Conservation (phyloP, 2,888 invertebrate genomes). For the Prosapia bicincta region DNA sequence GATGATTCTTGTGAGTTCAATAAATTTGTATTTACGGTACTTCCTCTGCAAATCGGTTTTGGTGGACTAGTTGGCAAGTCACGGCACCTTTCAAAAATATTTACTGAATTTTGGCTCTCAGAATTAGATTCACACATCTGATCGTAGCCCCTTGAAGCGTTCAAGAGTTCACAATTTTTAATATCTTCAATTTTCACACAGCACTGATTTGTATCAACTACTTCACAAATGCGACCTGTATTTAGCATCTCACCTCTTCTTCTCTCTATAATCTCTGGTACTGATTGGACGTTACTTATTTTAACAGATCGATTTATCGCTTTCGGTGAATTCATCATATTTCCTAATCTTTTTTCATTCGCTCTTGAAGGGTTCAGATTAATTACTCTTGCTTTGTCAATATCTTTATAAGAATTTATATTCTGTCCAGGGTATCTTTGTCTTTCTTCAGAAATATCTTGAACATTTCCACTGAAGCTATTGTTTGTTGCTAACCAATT, state of each 20-base stretch:
- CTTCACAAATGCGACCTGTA: background rate
- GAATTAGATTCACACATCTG: background rate
- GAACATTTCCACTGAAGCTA: background rate
- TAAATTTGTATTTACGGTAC: conserved; percentile 12
- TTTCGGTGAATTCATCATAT: conserved; percentile 21
- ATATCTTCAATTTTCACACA: conserved; percentile 5
- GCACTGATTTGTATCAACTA: background rate
- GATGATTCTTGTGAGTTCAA: conserved; percentile 6
- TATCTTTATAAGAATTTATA: conserved; percentile 17
- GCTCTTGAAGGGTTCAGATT: conserved; percentile 5
- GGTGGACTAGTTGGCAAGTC: conserved; percentile 15
- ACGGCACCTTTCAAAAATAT: conserved; percentile 6
- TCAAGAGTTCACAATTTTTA: conserved; percentile 10
- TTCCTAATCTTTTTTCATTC: conserved; percentile 17
- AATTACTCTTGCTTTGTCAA: conserved; percentile 4
- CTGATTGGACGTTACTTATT: background rate
- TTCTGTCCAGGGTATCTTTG: conserved; percentile 12
- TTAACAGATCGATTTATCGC: background rate
- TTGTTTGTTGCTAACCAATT: conserved; percentile 12
- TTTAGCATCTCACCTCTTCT: conserved; percentile 10
- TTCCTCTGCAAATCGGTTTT: conserved; percentile 4
- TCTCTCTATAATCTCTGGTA: conserved; percentile 1
- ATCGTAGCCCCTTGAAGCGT: conserved; percentile 6
- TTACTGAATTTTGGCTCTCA: background rate
- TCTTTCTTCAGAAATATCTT: conserved; percentile 16